phyloP scores from a whole-genome alignment of 1,140 invertebrate genomes.

The Drosophila orena region DNA sequence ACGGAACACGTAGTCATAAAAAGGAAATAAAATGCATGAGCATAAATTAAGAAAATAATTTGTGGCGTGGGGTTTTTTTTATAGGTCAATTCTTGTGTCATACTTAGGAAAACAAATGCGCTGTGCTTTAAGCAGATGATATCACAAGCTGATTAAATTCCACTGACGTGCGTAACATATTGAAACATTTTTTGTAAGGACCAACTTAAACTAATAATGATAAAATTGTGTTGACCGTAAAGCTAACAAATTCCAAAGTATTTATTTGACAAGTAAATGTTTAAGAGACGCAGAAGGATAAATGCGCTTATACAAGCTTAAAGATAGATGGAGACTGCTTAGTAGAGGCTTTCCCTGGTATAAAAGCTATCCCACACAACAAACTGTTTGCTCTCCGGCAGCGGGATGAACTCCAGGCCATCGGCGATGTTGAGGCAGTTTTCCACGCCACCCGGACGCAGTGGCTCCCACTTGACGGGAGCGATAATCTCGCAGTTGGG shows the following conservation, averaged over 20 bases:
- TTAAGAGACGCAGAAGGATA: background rate
- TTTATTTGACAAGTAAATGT: background rate
- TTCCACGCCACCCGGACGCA: constrained; percentile 55
- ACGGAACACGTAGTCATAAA: constrained; percentile 23
- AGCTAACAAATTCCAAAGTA: no score
- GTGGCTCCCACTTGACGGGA: constrained; percentile 62
- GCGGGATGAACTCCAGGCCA: constrained; percentile 68
- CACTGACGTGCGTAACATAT: no score
- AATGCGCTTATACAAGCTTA: background rate
- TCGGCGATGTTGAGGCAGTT: constrained; percentile 84
- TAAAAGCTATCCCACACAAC: constrained; percentile 84
- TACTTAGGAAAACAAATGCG: background rate
- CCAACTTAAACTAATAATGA: no score
- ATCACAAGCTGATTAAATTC: background rate
- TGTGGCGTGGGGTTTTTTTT: constrained; percentile 6
- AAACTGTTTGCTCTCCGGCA: constrained; percentile 85
- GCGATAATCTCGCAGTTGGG: constrained; percentile 61
- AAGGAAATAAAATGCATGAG: constrained; percentile 18
- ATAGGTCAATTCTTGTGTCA: constrained; percentile 5
- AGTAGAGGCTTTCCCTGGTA: constrained; percentile 63
- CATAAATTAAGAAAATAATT: constrained; percentile 15
- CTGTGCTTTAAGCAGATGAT: background rate
- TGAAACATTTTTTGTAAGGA: no score
- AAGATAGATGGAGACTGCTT: background rate
- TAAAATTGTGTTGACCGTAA: no score